Evolutionary conservation across 2,113 vertebrate species (phyloP).

Genomic region (Gila orcuttii): DNA sequence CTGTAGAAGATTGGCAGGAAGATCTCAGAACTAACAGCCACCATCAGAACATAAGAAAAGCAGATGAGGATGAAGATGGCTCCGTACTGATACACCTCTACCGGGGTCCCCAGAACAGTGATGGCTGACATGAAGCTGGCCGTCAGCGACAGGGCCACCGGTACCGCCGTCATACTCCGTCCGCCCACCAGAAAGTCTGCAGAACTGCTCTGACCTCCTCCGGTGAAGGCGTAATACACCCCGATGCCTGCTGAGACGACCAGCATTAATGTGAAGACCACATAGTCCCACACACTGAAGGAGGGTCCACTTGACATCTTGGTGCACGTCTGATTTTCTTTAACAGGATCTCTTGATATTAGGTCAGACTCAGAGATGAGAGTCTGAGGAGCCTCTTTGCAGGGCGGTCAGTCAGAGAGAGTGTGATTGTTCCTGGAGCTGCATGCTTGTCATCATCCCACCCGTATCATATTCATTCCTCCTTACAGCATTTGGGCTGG

Average conservation of each 20-base stretch:
- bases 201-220: slow-evolving; percentile 75
- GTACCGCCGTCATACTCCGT: slow-evolving; percentile 82
- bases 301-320: slow-evolving; percentile 55
- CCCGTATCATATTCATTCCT: slow-evolving; percentile 19
- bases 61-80: slow-evolving; percentile 77
- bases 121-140: slow-evolving; percentile 98
- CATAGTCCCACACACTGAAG: slow-evolving; percentile 87
- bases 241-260: slow-evolving; percentile 86
- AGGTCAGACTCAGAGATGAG: background rate
- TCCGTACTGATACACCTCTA: slow-evolving; percentile 89
- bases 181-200: slow-evolving; percentile 88
- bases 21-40: slow-evolving; percentile 84
- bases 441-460: slow-evolving; percentile 27
- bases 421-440: slow-evolving; percentile 42
- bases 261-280: slow-evolving; percentile 88
- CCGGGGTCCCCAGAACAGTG: slow-evolving; percentile 87
- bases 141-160: slow-evolving; percentile 88
- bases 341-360: slow-evolving; percentile 40
- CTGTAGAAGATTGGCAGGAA: slow-evolving; percentile 94
- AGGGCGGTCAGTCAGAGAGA: slow-evolving; percentile 26
- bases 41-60: slow-evolving; percentile 80
- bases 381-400: background rate
- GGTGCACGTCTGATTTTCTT: slow-evolving; percentile 6
- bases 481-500: background rate
- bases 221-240: slow-evolving; percentile 84